phyloP scores from a whole-genome alignment of 2,113 vertebrate species.

The Engystomops pustulosus region DNA sequence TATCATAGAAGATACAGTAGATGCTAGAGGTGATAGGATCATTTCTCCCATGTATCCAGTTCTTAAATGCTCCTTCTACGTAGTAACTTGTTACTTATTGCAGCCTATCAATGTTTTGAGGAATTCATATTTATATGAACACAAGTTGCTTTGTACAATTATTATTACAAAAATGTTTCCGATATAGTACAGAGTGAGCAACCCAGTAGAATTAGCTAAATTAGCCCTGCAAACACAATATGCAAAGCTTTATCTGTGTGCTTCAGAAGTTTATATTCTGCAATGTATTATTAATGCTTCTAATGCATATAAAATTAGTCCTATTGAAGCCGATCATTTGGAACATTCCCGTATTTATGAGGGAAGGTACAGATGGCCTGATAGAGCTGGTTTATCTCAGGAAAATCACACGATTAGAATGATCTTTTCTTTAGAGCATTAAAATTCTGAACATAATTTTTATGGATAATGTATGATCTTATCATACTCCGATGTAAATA shows the following conservation, averaged over 20 bases:
- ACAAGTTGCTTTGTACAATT: background rate
- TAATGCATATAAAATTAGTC: constrained; percentile 22
- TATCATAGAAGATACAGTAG: too few species aligned
- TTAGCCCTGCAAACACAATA: background rate
- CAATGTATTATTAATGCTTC: constrained; percentile 2
- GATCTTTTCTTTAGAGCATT: background rate
- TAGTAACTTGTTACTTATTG: background rate
- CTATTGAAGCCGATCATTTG: background rate
- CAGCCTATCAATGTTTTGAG: background rate
- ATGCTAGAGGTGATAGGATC: too few species aligned
- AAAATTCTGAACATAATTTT: background rate
- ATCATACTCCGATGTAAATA: background rate
- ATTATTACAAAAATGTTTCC: background rate
- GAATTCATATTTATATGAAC: background rate
- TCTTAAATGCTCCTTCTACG: background rate
- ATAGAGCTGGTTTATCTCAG: background rate
- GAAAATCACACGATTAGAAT: background rate
- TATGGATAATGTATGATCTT: background rate
- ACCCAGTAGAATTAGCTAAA: too few species aligned
- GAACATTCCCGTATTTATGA: background rate
- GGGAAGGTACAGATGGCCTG: background rate
- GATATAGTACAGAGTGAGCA: background rate
- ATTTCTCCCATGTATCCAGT: background rate
- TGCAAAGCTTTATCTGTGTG: background rate
- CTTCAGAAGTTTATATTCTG: background rate